phyloP scores from a whole-genome alignment of 2,797 vertebrate genomes.

The Pelobates cultripes region DNA sequence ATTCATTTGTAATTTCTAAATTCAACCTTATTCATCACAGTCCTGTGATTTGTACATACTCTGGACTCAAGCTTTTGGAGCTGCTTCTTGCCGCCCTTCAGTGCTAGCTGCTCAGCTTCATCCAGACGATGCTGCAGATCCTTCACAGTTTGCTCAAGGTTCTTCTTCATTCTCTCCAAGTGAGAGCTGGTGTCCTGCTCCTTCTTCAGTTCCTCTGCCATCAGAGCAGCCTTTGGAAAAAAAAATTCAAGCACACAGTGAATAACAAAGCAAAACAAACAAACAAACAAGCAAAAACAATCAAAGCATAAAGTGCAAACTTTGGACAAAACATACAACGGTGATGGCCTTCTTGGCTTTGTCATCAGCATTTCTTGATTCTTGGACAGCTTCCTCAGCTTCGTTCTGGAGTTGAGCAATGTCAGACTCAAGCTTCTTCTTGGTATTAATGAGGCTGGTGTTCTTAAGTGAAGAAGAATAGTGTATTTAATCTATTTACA shows the following conservation, averaged over 20 bases:
- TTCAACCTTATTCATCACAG: neutral
- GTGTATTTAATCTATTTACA: neutral
- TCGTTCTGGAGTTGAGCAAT: slow-evolving; percentile 20
- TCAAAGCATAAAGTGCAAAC: too few relatives aligned
- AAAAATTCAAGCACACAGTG: neutral
- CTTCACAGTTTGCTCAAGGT: slow-evolving; percentile 72
- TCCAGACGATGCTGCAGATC: slow-evolving; percentile 35
- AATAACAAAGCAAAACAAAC: neutral
- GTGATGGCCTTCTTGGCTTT: too few relatives aligned
- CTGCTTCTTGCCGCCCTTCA: slow-evolving; percentile 75
- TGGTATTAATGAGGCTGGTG: slow-evolving; percentile 73
- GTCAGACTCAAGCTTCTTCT: slow-evolving; percentile 77
- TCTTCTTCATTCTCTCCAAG: slow-evolving; percentile 64
- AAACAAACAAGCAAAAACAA: too few relatives aligned
- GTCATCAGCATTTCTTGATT: too few relatives aligned
- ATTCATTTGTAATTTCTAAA: neutral
- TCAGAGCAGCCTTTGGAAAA: neutral
- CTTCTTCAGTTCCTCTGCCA: too few relatives aligned
- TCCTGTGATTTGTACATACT: neutral
- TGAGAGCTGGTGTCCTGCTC: too few relatives aligned
- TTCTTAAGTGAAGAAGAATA: slow-evolving; percentile 64
- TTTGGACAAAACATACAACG: too few relatives aligned
- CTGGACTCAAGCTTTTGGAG: slow-evolving; percentile 60
- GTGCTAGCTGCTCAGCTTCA: neutral
- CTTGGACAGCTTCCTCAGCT: too few relatives aligned